A percentile compares a stretch with the other conserved stretches of the same genome.
phyloP scores from a whole-genome alignment of 1,140 invertebrate species.

The Lordiphosa clarofinis region DNA sequence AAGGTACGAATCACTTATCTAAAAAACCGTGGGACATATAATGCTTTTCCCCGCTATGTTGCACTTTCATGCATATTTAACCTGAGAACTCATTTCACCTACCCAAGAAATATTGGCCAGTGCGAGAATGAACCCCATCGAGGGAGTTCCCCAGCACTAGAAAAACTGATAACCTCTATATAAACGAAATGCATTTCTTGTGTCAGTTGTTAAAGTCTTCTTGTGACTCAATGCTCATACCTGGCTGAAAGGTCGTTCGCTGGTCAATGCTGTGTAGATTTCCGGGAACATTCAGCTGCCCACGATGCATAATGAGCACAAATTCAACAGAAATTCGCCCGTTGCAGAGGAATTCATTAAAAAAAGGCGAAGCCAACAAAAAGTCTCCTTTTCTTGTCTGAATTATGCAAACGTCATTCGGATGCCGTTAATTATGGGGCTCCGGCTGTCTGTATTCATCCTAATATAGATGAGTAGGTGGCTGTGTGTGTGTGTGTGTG shows the following conservation, averaged over 20 bases:
- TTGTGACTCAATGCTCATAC: neutral
- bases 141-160: too few species aligned
- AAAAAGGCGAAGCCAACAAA: conserved; percentile 20
- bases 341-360: conserved; percentile 30
- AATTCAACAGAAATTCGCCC: conserved; percentile 55
- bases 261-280: conserved; percentile 18
- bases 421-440: conserved; percentile 50
- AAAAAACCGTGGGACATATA: too few species aligned
- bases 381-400: neutral
- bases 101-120: too few species aligned
- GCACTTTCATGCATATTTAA: too few species aligned
- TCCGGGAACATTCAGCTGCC: conserved; percentile 48
- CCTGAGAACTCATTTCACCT: too few species aligned
- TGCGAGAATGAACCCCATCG: too few species aligned
- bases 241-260: conserved; percentile 18
- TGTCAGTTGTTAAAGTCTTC: too few species aligned
- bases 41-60: too few species aligned
- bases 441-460: conserved; percentile 3
- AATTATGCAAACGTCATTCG: conserved; percentile 64
- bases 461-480: conserved; percentile 3
- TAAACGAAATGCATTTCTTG: too few species aligned
- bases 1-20: too few species aligned
- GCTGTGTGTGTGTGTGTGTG: neutral
- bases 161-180: too few species aligned
- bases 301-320: conserved; percentile 65